These are phyloP conservation scores for Steinernema khuongi DNA, from an alignment of 1,140 invertebrate genomes.

Conservation along the genomic window DNA sequence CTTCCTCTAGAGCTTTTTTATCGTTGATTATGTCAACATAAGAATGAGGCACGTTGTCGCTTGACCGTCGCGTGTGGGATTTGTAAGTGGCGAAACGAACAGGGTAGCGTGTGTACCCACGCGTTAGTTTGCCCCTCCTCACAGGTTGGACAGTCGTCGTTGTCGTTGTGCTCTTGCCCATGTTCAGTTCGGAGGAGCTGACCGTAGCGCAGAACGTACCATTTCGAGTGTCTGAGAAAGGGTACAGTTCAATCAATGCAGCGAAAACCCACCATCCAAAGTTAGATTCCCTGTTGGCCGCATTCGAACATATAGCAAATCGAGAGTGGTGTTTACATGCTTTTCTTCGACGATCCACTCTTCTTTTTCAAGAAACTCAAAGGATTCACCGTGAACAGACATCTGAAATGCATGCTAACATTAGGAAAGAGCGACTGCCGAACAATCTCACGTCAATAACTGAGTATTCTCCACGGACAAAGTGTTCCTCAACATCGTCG, in stretches of 20 bases:
- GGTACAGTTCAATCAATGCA: too few relatives aligned
- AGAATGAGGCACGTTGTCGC: background rate
- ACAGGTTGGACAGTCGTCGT: background rate
- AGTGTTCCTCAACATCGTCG: too few relatives aligned
- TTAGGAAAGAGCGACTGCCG: background rate
- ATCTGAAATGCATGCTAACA: background rate
- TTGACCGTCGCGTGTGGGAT: background rate
- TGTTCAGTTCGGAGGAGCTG: background rate
- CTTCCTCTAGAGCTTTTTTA: background rate
- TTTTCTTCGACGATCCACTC: background rate
- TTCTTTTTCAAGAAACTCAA: background rate
- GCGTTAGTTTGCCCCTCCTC: background rate
- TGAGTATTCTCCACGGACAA: too few relatives aligned
- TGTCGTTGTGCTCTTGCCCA: background rate
- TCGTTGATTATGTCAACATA: background rate
- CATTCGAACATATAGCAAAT: background rate
- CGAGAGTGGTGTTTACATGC: background rate
- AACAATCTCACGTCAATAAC: background rate
- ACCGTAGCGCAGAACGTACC: background rate
- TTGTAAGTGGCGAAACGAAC: slow-evolving; percentile 1
- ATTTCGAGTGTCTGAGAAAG: too few relatives aligned
- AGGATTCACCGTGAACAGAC: background rate
- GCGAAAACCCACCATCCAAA: background rate
- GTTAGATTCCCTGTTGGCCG: background rate
- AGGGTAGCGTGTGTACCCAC: background rate